Evolutionary conservation across 1,140 invertebrate species (phyloP), one percentile per base, ranked within the genome.

Genomic region (Megalonaias nervosa): DNA sequence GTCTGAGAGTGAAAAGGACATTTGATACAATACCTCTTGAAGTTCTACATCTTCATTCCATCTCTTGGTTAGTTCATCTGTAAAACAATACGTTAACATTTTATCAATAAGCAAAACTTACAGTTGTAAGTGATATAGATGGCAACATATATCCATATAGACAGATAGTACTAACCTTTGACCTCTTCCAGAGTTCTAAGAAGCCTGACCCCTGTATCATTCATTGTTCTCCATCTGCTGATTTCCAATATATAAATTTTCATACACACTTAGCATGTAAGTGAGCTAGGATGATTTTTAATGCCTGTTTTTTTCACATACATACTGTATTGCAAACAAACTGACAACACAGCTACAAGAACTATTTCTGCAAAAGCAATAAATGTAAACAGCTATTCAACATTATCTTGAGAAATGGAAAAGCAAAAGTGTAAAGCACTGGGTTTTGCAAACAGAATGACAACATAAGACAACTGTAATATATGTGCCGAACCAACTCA

Each of bases 151-250:
- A 72, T 31, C 57, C 9, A 72, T 5, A 13, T 0, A 16, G 31
- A 65, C 62, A 65, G 19, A 31, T 4, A 31, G 26, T 13, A 14
- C 62, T 16, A 65, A 14, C 21, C 21, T 86, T 87, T 88, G 26
- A 77, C 74, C 55, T 75, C 66, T 3, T 58, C 62, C 4, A 88
- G 71, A 48, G 85, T 76, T 15, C 74, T 21, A 21, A 82, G 68
- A 5, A 85, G 78, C 31, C 16, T 74, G 26, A 65, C 55, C 58
- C 26, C 83, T 89, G 14, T 85, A 68, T 17, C 73, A 77, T 31
- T 82, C 84, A 81, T 88, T 86, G 19, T 87, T 82, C 56, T 80
- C 79, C 79, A 83, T 84, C 64, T 89, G 83, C 62, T 77, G 70
- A 9, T 81, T 31, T 58, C 88, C 65, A 57, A 84, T 82, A 23